phyloP scores from a whole-genome alignment of 1,140 invertebrate species.

The Harlomillsia oculata region DNA sequence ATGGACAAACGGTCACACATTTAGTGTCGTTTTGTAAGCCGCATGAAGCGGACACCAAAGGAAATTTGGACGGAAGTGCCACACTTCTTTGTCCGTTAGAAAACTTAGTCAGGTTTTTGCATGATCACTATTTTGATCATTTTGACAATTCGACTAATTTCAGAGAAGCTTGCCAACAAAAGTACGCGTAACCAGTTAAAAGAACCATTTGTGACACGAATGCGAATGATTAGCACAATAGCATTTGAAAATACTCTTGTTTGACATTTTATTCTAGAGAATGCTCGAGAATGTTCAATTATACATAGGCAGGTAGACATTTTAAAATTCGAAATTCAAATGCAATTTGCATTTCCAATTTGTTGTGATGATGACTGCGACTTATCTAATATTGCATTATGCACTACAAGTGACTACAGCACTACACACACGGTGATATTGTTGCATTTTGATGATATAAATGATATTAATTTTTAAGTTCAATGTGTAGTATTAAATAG shows the following conservation, averaged over 20 bases:
- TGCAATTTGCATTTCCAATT: not conserved
- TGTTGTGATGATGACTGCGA: not conserved
- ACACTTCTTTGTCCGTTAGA: constrained; percentile 64
- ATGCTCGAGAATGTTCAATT: not conserved
- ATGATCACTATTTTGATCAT: constrained; percentile 68
- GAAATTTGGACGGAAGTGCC: constrained; percentile 37
- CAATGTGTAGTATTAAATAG: no score
- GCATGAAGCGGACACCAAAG: constrained; percentile 8
- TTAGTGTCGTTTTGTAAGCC: constrained; percentile 63
- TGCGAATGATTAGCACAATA: not conserved
- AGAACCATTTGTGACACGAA: not conserved
- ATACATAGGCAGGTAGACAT: not conserved
- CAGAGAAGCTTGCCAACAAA: constrained; percentile 60
- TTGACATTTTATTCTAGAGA: no score
- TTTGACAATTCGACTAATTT: constrained; percentile 69
- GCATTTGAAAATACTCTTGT: not conserved
- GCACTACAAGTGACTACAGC: no score
- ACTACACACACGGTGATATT: no score
- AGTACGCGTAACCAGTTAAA: not conserved
- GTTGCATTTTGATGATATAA: no score
- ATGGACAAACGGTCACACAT: constrained; percentile 76
- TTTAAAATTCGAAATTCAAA: not conserved
- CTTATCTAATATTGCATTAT: no score
- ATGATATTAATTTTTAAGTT: no score
- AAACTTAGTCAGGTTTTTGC: constrained; percentile 68